Percentiles rank a stretch among this genome's conserved stretches.
Evolutionary conservation across 2,888 invertebrate genomes (phyloP).

Genomic region (Platyscelio sp.): DNA sequence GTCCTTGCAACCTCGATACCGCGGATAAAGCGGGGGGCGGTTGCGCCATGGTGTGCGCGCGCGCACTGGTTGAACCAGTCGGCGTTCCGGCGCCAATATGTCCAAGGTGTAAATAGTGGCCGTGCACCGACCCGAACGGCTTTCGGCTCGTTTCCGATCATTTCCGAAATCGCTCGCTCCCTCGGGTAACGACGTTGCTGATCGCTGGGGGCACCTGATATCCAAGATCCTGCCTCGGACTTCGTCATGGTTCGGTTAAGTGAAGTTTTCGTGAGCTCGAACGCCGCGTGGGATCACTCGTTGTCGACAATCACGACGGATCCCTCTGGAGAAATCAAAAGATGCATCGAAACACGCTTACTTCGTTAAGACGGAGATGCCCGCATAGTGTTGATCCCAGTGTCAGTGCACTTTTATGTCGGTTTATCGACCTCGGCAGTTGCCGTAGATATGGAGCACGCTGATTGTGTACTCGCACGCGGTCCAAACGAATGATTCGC

Average conservation of each 20-base stretch:
- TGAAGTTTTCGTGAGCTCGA: not conserved
- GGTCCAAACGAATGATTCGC: slow-evolving; percentile 41
- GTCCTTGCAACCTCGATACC: slow-evolving; percentile 30
- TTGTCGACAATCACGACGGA: not conserved
- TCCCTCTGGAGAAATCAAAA: slow-evolving; percentile 41
- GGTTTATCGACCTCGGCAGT: slow-evolving; percentile 48
- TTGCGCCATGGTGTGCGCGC: slow-evolving; percentile 32
- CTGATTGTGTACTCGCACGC: slow-evolving; percentile 33
- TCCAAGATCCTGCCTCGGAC: not conserved
- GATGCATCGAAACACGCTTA: too few relatives aligned
- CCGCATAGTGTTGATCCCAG: slow-evolving; percentile 31
- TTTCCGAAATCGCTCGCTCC: slow-evolving; percentile 15
- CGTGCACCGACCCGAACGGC: slow-evolving; percentile 59
- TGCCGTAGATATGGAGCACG: slow-evolving; percentile 47
- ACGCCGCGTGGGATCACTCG: slow-evolving; percentile 7
- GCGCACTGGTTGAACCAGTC: slow-evolving; percentile 40
- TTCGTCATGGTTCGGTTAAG: not conserved
- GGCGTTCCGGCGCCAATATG: slow-evolving; percentile 62
- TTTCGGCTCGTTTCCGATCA: slow-evolving; percentile 19
- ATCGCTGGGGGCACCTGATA: not conserved
- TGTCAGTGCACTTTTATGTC: slow-evolving; percentile 40
- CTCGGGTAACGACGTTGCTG: not conserved
- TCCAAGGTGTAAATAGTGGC: slow-evolving; percentile 66
- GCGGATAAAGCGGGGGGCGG: slow-evolving; percentile 19
- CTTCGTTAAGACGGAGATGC: slow-evolving; percentile 12